Conservation (phyloP, 2,797 vertebrate genomes). For the Petrocephalus schoutedeni region DNA sequence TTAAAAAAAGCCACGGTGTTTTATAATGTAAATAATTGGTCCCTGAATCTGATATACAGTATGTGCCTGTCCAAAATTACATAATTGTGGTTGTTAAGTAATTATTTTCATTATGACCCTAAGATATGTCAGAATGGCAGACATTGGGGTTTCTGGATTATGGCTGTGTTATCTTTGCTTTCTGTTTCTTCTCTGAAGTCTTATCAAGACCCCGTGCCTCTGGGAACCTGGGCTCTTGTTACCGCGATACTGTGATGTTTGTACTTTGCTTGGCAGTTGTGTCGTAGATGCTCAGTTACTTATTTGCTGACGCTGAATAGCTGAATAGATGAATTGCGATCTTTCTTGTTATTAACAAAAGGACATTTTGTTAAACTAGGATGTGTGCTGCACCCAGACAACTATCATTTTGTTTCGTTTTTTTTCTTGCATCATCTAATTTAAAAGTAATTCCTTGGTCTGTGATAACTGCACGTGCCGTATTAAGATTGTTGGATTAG, state of each 20-base stretch:
- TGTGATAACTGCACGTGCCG: background rate
- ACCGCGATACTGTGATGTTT: background rate
- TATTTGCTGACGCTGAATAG: background rate
- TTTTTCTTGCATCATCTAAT: no score
- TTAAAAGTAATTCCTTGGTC: background rate
- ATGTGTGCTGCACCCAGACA: background rate
- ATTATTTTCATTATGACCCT: background rate
- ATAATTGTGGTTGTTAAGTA: slow-evolving; percentile 7
- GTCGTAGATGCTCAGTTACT: background rate
- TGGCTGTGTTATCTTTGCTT: background rate
- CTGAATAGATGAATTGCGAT: background rate
- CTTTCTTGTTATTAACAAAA: background rate
- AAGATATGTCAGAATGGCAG: slow-evolving; percentile 3
- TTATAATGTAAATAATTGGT: background rate
- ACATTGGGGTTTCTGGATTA: background rate
- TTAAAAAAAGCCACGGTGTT: background rate
- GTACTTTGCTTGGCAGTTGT: background rate
- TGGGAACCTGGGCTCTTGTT: background rate
- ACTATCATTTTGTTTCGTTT: background rate
- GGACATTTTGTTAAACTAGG: background rate
- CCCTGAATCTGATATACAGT: slow-evolving; percentile 8
- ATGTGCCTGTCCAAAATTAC: slow-evolving; percentile 6
- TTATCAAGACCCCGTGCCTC: slow-evolving; percentile 1
- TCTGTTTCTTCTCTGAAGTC: background rate
- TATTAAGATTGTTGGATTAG: background rate